Conservation (phyloP, 2,888 invertebrate genomes). For the Hipparchia semele region DNA sequence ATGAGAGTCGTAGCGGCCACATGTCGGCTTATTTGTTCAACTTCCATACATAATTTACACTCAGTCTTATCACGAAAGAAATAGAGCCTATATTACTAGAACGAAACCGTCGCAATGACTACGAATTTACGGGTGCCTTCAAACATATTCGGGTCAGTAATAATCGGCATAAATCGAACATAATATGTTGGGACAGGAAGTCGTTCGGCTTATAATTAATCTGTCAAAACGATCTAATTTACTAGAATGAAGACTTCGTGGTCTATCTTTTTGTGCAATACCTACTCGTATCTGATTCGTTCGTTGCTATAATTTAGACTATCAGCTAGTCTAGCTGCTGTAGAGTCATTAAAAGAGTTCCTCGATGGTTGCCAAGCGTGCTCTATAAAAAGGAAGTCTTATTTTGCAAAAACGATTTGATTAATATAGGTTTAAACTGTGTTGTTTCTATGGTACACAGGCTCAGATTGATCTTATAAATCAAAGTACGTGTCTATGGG, state of each 20-base stretch:
- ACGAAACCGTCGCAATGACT: slow-evolving; percentile 3
- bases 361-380: too few species aligned
- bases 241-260: background rate
- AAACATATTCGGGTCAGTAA: slow-evolving; percentile 11
- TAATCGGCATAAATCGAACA: slow-evolving; percentile 15
- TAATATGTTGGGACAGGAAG: background rate
- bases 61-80: slow-evolving; percentile 30
- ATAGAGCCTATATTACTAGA: slow-evolving; percentile 29
- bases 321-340: too few species aligned
- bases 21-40: slow-evolving; percentile 70
- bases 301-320: too few species aligned
- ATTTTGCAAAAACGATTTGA: too few species aligned
- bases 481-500: too few species aligned
- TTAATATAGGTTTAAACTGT: too few species aligned
- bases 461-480: too few species aligned
- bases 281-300: too few species aligned
- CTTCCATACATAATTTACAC: slow-evolving; percentile 38
- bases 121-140: slow-evolving; percentile 15
- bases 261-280: too few species aligned
- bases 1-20: slow-evolving; percentile 70
- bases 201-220: background rate
- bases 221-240: background rate
- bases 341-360: too few species aligned
- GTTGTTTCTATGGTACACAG: too few species aligned
- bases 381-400: too few species aligned